Evolutionary conservation across 1,140 invertebrate genomes (phyloP).

Genomic region (Cepaea nemoralis): DNA sequence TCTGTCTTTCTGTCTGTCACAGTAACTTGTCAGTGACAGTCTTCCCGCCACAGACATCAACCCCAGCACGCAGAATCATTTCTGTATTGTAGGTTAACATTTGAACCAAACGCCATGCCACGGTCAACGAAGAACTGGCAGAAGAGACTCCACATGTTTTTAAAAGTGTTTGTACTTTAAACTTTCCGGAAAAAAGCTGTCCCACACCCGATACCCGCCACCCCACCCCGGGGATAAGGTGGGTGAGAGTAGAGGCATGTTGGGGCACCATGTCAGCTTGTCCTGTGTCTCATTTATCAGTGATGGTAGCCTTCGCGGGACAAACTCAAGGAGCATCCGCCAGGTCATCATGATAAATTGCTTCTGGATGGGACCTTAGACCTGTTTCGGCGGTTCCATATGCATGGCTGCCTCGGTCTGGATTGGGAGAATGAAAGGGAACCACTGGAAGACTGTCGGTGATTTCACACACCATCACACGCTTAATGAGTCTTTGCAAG

Average conservation of each 20-base stretch:
- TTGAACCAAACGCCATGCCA: no score
- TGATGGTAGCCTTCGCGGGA: not conserved
- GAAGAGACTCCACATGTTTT: no score
- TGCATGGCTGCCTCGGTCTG: not conserved
- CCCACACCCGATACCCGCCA: no score
- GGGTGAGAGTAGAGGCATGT: not conserved
- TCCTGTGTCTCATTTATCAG: not conserved
- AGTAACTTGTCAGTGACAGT: not conserved
- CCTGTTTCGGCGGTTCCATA: not conserved
- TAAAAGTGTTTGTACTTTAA: no score
- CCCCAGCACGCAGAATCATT: no score
- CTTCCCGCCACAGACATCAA: no score
- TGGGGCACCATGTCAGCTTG: not conserved
- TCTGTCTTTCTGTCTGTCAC: no score
- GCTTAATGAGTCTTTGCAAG: not conserved
- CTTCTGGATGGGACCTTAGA: not conserved
- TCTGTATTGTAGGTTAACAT: no score
- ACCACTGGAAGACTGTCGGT: not conserved
- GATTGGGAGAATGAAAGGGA: not conserved
- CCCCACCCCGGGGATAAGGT: no score
- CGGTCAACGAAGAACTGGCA: no score
- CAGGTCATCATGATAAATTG: not conserved
- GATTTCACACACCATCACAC: conserved; percentile 1
- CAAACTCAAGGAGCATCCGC: not conserved
- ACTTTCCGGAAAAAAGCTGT: no score